Evolutionary conservation across 1,140 invertebrate species (phyloP), one percentile per base, ranked within the genome.

Genomic region (Brachionus angularis): DNA sequence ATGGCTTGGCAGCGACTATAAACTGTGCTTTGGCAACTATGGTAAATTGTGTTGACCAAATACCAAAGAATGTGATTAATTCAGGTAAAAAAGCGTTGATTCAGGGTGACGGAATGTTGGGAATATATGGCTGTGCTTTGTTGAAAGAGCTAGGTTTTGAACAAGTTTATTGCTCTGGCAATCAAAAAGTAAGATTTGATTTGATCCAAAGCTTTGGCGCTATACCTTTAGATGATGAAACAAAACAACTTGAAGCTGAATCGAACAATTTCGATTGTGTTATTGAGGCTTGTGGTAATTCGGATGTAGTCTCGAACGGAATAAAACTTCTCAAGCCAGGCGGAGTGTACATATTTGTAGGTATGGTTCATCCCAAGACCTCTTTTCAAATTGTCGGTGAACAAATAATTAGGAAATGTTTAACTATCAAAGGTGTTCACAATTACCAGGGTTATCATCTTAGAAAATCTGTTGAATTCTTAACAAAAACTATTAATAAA

Each of bases 331-430:
- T 73, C 3, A 58, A 61, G 34, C 62, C 62, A 23, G 72, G 72
- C 4, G 62, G 72, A 14, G 39, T 50, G 8, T 71, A 71, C 34
- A 34, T 73, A n/a, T 46, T 73, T 53, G 42, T 61, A 31, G 72
- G 72, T 18, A 70, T 73, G 62, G 72, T 73, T 5, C 52, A 55
- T 21, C 49, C 72, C 12, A 33, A 71, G 34, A 42, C 72, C 14
- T 1, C n/a, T 5, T 44, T 73, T 10, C 29, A 58, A 8, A 47
- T 73, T 3, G 61, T 39, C 27, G 62, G 62, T 18, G 64, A 73
- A 34, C 50, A 73, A 39, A 55, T 73, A 18, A 73, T 73, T 27
- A 14, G 72, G 2, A 73, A 73, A 58, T 71, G 64, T 18, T 33
- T 73, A 21, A 58, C 52, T 16, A 27, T 71, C 23, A 55, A 33